Conservation (phyloP, 2,113 vertebrate species). For the Gnathonemus longibarbis region DNA sequence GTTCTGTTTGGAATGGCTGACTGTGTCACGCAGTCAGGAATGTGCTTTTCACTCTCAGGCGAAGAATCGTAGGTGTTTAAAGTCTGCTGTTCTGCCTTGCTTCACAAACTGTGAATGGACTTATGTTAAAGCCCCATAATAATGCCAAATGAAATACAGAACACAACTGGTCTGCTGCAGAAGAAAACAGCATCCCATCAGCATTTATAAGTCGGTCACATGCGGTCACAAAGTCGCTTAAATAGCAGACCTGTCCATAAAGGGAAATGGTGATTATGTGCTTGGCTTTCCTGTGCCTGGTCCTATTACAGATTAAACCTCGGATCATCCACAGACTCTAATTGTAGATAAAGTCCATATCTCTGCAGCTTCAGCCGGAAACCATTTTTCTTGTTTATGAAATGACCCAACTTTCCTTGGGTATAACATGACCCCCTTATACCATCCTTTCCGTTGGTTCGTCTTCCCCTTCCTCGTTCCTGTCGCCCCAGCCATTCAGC, state of each 20-base stretch:
- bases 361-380: not conserved
- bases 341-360: slow-evolving; percentile 1
- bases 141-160: not conserved
- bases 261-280: not conserved
- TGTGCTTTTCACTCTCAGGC: not conserved
- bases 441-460: not conserved
- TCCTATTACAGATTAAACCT: not conserved
- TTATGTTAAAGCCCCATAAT: not conserved
- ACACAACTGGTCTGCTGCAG: not conserved
- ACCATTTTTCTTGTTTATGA: slow-evolving; percentile 15
- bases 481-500: not conserved
- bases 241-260: not conserved
- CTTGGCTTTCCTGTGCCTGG: not conserved
- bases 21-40: not conserved
- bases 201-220: not conserved
- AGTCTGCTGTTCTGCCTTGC: not conserved
- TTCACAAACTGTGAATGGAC: not conserved
- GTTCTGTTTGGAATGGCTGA: not conserved
- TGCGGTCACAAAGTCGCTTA: not conserved
- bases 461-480: not conserved
- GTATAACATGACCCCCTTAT: not conserved
- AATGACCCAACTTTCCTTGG: not conserved
- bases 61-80: not conserved
- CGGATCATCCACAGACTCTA: not conserved
- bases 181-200: not conserved